phyloP scores from a whole-genome alignment of 1,140 invertebrate species.

The Cephus cinctus region DNA sequence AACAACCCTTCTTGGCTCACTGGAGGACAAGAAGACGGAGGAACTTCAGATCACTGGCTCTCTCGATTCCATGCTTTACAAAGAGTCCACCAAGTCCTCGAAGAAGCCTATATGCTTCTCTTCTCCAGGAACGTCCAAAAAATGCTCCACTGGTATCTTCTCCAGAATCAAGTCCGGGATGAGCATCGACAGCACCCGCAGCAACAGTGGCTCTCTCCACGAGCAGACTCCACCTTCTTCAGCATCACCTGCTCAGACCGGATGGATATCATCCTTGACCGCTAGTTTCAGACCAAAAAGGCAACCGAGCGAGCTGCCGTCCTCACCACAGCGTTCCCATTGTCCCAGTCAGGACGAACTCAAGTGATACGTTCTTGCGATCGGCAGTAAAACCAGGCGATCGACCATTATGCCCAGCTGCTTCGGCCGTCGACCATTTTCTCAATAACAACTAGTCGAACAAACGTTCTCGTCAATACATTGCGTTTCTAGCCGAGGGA shows the following conservation, averaged over 20 bases:
- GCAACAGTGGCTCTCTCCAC: slow-evolving; percentile 48
- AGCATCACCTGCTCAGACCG: slow-evolving; percentile 32
- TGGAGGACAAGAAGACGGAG: slow-evolving; percentile 43
- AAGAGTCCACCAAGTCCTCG: slow-evolving; percentile 31
- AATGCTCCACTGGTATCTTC: slow-evolving; percentile 41
- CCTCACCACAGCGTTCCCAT: slow-evolving; percentile 27
- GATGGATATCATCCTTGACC: slow-evolving; percentile 52
- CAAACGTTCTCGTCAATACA: too few species aligned
- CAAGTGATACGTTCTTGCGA: slow-evolving; percentile 45
- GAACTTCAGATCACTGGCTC: slow-evolving; percentile 46
- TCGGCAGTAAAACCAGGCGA: slow-evolving; percentile 26
- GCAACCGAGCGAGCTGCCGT: slow-evolving; percentile 29
- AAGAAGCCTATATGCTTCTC: slow-evolving; percentile 39
- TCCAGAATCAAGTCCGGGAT: slow-evolving; percentile 51
- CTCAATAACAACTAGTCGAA: too few species aligned
- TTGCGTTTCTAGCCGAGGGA: too few species aligned
- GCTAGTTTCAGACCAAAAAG: slow-evolving; percentile 49
- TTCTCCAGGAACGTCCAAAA: slow-evolving; percentile 39
- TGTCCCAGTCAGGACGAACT: slow-evolving; percentile 39
- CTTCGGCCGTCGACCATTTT: too few species aligned
- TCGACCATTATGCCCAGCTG: slow-evolving; percentile 31
- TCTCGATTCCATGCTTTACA: slow-evolving; percentile 49
- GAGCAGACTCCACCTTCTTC: slow-evolving; percentile 29
- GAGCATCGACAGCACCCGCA: slow-evolving; percentile 50
- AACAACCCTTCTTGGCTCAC: slow-evolving; percentile 27